A percentile compares a stretch with the other conserved stretches of the same genome.
phyloP scores from a whole-genome alignment of 2,113 vertebrate species.

The Calidris pugnax region DNA sequence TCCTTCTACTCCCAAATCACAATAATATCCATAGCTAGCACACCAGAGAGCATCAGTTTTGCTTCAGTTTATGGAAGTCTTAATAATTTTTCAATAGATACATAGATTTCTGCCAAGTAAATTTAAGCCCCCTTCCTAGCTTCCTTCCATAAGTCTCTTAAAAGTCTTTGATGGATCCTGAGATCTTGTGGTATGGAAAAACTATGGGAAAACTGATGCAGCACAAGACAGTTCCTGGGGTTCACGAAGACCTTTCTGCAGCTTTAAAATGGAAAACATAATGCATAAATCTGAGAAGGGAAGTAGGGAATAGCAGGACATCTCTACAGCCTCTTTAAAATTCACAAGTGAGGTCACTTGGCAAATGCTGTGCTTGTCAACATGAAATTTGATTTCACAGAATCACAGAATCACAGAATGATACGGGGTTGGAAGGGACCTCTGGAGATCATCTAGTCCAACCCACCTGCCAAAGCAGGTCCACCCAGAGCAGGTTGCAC shows the following conservation, averaged over 20 bases:
- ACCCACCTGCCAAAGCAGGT: too few species aligned
- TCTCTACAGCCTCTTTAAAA: not conserved
- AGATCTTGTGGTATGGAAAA: not conserved
- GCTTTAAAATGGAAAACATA: not conserved
- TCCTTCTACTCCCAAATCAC: not conserved
- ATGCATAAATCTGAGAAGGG: not conserved
- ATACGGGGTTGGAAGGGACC: too few species aligned
- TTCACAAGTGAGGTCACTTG: not conserved
- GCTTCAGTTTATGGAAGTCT: not conserved
- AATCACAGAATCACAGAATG: too few species aligned
- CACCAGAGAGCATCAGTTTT: not conserved
- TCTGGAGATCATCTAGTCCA: too few species aligned
- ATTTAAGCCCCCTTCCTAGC: not conserved
- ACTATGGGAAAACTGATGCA: not conserved
- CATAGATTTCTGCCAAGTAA: not conserved
- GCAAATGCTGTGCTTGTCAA: not conserved
- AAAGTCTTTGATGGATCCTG: not conserved
- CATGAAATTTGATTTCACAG: not conserved
- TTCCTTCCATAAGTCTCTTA: not conserved
- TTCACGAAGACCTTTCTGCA: not conserved
- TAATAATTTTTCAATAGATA: not conserved
- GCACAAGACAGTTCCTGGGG: not conserved
- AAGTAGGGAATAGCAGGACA: not conserved
- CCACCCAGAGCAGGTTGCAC: too few species aligned
- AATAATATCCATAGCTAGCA: not conserved